phyloP scores from a whole-genome alignment of 2,797 vertebrate species.

The Acomys russatus region DNA sequence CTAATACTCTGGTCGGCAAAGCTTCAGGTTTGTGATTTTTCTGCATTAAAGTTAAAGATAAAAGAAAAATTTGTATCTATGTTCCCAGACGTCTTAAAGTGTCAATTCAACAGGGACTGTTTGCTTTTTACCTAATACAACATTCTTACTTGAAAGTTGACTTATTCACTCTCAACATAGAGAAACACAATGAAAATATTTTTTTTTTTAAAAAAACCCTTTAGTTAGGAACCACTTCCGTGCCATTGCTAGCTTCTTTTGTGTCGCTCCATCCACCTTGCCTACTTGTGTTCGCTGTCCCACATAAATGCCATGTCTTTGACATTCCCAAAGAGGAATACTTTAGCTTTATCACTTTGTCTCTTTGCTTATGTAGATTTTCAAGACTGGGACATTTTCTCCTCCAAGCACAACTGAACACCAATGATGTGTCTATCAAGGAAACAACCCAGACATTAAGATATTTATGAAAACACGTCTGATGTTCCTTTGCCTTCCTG shows the following conservation, averaged over 20 bases:
- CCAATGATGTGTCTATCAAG: neutral
- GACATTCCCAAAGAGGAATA: neutral
- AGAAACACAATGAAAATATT: neutral
- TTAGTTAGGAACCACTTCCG: neutral
- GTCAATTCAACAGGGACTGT: neutral
- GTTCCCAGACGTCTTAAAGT: slow-evolving; percentile 20
- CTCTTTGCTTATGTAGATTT: neutral
- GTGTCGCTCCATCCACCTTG: neutral
- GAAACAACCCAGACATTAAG: neutral
- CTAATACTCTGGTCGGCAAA: neutral
- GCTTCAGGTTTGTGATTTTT: neutral
- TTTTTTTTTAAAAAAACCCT: neutral
- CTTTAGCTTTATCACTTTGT: neutral
- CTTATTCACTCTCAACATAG: neutral
- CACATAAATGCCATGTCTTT: neutral
- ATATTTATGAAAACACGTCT: neutral
- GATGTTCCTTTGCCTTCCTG: neutral
- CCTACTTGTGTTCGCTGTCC: neutral
- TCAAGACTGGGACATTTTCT: neutral
- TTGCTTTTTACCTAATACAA: neutral
- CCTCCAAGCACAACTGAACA: neutral
- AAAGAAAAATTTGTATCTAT: neutral
- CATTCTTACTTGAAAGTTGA: neutral
- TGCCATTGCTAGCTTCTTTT: neutral
- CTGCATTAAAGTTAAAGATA: neutral